Percentiles rank a stretch among this genome's conserved stretches.
phyloP scores from a whole-genome alignment of 1,140 invertebrate species.

The Phortica variegata region DNA sequence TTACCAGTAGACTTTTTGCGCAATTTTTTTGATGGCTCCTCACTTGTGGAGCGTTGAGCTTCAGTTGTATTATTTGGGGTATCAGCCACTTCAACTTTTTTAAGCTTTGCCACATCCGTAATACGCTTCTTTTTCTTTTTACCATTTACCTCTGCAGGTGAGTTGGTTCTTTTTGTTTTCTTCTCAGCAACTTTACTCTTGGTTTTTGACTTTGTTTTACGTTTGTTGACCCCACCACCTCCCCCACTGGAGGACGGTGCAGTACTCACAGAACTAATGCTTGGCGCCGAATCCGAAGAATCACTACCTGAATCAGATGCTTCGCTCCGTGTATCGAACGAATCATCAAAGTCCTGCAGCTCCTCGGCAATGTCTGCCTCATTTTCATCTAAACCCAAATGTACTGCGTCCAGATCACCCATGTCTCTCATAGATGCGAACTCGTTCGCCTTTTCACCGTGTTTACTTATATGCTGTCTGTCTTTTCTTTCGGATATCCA shows the following conservation, averaged over 20 bases:
- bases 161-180: conserved; percentile 19
- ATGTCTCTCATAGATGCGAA: conserved; percentile 45
- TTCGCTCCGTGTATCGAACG: conserved; percentile 74
- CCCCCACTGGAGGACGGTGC: conserved; percentile 58
- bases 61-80: conserved; percentile 54
- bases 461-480: too few relatives aligned
- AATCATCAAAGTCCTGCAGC: conserved; percentile 66
- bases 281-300: conserved; percentile 66
- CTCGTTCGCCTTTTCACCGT: too few relatives aligned
- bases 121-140: conserved; percentile 32
- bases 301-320: conserved; percentile 68
- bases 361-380: conserved; percentile 73
- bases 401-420: conserved; percentile 64
- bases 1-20: conserved; percentile 27
- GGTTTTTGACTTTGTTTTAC: conserved; percentile 59
- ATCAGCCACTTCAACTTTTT: conserved; percentile 51
- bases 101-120: neutral
- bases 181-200: conserved; percentile 41
- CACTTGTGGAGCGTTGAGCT: conserved; percentile 20
- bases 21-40: conserved; percentile 30
- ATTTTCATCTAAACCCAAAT: conserved; percentile 69
- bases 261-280: conserved; percentile 72
- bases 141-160: conserved; percentile 32
- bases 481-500: too few relatives aligned
- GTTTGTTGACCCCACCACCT: conserved; percentile 59